Evolutionary conservation across 2,888 invertebrate species (phyloP), one percentile per base, ranked within the genome.

Genomic region (Plebejus melissa): DNA sequence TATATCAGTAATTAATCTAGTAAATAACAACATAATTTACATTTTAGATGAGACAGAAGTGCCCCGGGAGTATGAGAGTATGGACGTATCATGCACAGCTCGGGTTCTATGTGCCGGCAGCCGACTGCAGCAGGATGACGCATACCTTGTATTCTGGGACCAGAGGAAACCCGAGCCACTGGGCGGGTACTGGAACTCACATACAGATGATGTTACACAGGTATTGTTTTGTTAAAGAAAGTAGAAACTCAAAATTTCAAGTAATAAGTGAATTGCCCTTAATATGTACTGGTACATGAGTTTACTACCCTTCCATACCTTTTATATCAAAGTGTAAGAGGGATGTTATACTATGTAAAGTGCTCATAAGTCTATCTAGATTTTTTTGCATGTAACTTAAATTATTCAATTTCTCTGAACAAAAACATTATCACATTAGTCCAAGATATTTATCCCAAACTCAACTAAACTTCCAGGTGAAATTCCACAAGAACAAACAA

Each of bases 111-210:
- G 96, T 83, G 96, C 95, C 1, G 98, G 98, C 75, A 97, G 97
- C 1, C 96, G 96, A 83, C 86, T 96, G 38, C 90, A 95, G 69
- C 94, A 95, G 76, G 95, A 95, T 36, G 96, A 97, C 83, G 95
- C 96, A 0, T 97, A 94, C 85, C 90, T 98, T 22, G 88, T 97
- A 77, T 98, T 98, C 90, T 98, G 97, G 96, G 98, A 98, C 89
- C 90, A 95, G 36, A 93, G 97, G 78, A 91, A 93, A 77, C 83
- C 90, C 0, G 92, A 94, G 77, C 90, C 96, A 13, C 88, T 97
- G 1, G 98, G 98, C 0, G 96, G 96, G 0, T 98, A 98, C 85
- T 96, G 96, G 95, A 96, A 98, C 81, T 96, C 96, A 6, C 98
- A 98, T 84, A 95, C 95, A 76, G 97, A 97, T 86, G 97, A 98